Base-by-base conservation (phyloP, 2,888 invertebrate species). In the Eupithecia subumbrata region DNA sequence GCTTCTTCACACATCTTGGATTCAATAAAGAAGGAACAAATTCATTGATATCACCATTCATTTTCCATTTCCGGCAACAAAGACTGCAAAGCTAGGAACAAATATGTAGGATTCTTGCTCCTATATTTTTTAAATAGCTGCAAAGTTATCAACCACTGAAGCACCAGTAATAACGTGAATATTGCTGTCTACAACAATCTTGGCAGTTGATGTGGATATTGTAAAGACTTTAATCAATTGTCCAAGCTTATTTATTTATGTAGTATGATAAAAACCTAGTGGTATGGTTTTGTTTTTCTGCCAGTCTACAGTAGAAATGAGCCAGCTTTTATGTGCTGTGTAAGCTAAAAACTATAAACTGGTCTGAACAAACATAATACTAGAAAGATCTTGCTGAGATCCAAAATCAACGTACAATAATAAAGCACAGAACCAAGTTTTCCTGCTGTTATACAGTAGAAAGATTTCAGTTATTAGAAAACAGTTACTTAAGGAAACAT, bases 21-120 rank as follows among this genome's bases (percentile, higher is more conserved):
- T 92, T 92, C 72, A 93, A 80, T 74, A 93, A 69, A 9, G 93
- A 93, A 1, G 93, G 93, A 34, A 92, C 60, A 73, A 86, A 93
- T 70, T 87, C 78, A 80, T 92, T 91, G 56, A 92, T 89, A 80
- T 86, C 84, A 78, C 83, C 89, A 88, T 88, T 81, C 85, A 86
- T 82, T 82, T 84, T 82, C 78, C 78, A 78, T 73, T 40, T 60
- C 56, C 22, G 1, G 22, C 56, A 22, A n/a, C 52, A 3, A 56
- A 56, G 22, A 56, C 56, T 56, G 56, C 22, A 56, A 22, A 56
- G 12, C 56, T 56, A 22, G 52, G 3, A 56, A n/a, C 12, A 22
- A 22, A 22, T 56, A 22, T 22, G 22, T 22, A 22, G 60, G 60
- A 25, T 25, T 25, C 25, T 60, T 60, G 22, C n/a, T 56, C 52